Conservation (phyloP, 2,797 vertebrate genomes). For the Argentina silus region DNA sequence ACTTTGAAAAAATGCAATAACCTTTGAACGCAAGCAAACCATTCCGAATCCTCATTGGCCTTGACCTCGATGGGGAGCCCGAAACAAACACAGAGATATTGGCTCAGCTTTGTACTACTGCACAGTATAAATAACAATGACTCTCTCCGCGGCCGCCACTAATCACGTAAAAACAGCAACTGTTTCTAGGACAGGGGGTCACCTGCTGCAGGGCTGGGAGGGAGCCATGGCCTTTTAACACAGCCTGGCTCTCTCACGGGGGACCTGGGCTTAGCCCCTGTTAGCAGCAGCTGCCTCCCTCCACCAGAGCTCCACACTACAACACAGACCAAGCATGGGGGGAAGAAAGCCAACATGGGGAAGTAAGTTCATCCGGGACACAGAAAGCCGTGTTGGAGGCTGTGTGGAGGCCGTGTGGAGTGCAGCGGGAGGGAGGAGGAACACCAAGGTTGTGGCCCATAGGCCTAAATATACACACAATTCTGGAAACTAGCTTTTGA, state of each 20-base stretch:
- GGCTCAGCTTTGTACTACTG: slow-evolving; percentile 17
- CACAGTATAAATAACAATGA: slow-evolving; percentile 75
- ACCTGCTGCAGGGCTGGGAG: slow-evolving; percentile 62
- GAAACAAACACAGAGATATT: slow-evolving; percentile 54
- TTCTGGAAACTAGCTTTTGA: neutral
- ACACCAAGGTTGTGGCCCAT: neutral
- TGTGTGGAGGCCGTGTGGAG: too few species aligned
- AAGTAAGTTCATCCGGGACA: too few species aligned
- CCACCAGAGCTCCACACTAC: neutral
- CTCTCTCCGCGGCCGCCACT: slow-evolving; percentile 38
- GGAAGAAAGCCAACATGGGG: neutral
- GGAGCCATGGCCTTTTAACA: slow-evolving; percentile 54
- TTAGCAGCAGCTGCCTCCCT: slow-evolving; percentile 46
- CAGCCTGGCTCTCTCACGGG: slow-evolving; percentile 44
- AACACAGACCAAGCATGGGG: neutral
- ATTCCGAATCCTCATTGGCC: slow-evolving; percentile 30
- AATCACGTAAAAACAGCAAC: slow-evolving; percentile 75
- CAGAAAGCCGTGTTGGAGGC: too few species aligned
- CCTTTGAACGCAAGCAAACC: slow-evolving; percentile 31
- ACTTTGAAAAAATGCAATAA: slow-evolving; percentile 17
- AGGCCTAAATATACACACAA: neutral
- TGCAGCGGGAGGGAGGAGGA: neutral
- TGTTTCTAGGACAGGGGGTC: slow-evolving; percentile 71
- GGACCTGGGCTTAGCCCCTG: slow-evolving; percentile 38
- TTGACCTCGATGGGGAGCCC: slow-evolving; percentile 32